Evolutionary conservation across 2,888 invertebrate genomes (phyloP).

Genomic region (Cosmia trapezina): DNA sequence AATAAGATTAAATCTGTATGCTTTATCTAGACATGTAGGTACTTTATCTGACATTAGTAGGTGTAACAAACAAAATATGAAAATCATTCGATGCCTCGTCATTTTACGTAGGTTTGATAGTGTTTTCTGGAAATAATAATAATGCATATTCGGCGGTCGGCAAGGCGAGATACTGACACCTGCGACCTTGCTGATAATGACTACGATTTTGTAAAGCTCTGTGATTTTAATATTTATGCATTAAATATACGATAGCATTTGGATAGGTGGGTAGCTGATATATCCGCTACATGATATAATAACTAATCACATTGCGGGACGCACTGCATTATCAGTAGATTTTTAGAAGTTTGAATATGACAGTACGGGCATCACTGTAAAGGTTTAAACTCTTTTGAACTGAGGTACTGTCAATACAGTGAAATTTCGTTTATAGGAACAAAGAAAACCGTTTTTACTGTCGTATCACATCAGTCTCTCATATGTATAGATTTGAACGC

Average conservation of each 20-base stretch:
- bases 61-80: conserved; percentile 11
- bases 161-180: conserved; percentile 35
- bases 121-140: conserved; percentile 17
- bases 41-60: conserved; percentile 27
- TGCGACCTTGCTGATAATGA: conserved; percentile 52
- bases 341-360: too few relatives aligned
- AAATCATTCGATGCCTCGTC: conserved; percentile 27
- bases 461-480: too few relatives aligned
- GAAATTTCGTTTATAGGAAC: too few relatives aligned
- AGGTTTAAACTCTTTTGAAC: too few relatives aligned
- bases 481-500: too few relatives aligned
- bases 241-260: neutral
- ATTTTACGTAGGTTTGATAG: conserved; percentile 31
- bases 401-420: too few relatives aligned
- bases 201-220: conserved; percentile 16
- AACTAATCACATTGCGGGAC: too few relatives aligned
- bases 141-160: conserved; percentile 19
- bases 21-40: neutral
- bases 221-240: conserved; percentile 37
- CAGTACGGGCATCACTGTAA: too few relatives aligned
- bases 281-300: neutral
- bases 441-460: too few relatives aligned
- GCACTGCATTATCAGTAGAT: too few relatives aligned
- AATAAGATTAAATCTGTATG: neutral
- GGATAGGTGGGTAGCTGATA: neutral